These are phyloP conservation scores for Chloropsis cyanopogon DNA, from an alignment of 2,113 vertebrate species.

Conservation along the genomic window DNA sequence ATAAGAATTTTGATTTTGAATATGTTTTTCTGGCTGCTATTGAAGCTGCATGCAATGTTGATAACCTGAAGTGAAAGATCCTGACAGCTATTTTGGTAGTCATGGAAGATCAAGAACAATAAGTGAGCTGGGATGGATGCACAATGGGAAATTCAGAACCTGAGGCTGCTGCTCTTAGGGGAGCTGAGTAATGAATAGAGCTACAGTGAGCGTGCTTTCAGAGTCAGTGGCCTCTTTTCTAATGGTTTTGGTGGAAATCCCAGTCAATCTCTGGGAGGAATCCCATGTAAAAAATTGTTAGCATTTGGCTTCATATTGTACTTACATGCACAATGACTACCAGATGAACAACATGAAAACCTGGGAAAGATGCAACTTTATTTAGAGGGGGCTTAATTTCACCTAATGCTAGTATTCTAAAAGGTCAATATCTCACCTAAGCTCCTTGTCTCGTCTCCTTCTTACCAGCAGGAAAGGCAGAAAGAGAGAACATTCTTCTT, in stretches of 20 bases:
- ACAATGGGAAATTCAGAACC: neutral
- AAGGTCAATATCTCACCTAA: neutral
- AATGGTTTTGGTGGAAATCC: neutral
- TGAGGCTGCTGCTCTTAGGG: neutral
- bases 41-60: neutral
- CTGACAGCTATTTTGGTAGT: neutral
- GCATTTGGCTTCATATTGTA: neutral
- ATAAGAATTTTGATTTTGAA: neutral
- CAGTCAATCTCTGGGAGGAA: neutral
- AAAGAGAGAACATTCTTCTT: neutral
- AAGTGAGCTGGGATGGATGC: neutral
- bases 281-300: neutral
- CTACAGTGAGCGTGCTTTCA: neutral
- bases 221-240: neutral
- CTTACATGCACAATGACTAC: neutral
- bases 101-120: rapidly evolving
- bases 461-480: neutral
- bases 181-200: neutral
- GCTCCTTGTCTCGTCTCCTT: neutral
- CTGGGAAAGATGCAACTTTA: neutral
- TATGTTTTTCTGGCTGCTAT: neutral
- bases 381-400: neutral
- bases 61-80: neutral
- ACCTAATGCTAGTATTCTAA: neutral
- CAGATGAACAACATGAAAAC: neutral